A percentile compares a stretch with the other conserved stretches of the same genome.
These are phyloP conservation scores for Andrena bucephala DNA, from an alignment of 2,888 invertebrate genomes.

Conservation along the genomic window DNA sequence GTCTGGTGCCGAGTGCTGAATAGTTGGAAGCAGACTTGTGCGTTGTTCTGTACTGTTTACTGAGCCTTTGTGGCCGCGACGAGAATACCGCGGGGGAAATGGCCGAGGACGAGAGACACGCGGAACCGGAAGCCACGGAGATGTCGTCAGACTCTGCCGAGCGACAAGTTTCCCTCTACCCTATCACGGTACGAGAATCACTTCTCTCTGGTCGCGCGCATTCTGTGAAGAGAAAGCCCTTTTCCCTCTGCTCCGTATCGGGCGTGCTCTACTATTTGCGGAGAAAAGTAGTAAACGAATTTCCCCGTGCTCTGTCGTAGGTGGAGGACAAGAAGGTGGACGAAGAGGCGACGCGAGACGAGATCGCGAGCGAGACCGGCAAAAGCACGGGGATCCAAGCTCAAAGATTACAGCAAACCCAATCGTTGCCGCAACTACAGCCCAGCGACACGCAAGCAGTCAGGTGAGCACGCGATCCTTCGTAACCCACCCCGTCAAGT, in stretches of 20 bases:
- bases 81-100: constrained; percentile 66
- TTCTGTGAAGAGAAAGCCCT: neutral
- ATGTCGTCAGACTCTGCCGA: constrained; percentile 49
- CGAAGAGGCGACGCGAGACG: constrained; percentile 6
- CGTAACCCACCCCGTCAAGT: neutral
- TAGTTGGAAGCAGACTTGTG: constrained; percentile 63
- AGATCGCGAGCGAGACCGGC: neutral
- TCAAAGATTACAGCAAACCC: constrained; percentile 54
- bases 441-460: constrained; percentile 65
- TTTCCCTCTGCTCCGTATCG: neutral
- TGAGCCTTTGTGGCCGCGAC: constrained; percentile 72
- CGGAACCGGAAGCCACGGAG: constrained; percentile 42
- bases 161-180: constrained; percentile 48
- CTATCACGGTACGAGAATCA: constrained; percentile 52
- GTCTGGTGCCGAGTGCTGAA: constrained; percentile 12
- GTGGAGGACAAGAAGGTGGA: constrained; percentile 48
- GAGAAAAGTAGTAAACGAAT: too few species aligned
- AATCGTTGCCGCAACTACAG: constrained; percentile 63
- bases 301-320: constrained; percentile 29
- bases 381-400: constrained; percentile 36
- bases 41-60: constrained; percentile 75
- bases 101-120: constrained; percentile 74
- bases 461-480: constrained; percentile 68
- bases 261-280: too few species aligned
- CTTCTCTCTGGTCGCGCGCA: too few species aligned